Conservation (phyloP, 2,113 vertebrate species). For the rabbit (Oryctolagus cuniculus) region DNA sequence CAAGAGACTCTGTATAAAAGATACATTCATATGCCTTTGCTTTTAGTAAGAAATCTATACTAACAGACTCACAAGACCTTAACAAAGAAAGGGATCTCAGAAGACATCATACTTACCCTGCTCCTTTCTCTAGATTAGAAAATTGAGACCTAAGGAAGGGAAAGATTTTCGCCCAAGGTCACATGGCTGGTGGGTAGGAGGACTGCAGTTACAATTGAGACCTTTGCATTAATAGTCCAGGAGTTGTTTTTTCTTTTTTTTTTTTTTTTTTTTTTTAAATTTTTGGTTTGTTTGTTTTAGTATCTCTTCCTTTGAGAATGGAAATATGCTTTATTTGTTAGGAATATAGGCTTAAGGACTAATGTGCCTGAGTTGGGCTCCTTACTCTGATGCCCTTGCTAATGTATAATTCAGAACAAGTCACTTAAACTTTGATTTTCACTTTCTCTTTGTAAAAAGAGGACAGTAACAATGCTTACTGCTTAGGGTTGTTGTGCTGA, state of each 20-base stretch:
- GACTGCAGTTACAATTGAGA: not conserved
- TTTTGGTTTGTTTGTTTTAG: not conserved
- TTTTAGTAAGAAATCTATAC: conserved; percentile 52
- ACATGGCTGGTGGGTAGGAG: not conserved
- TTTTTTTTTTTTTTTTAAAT: too few species aligned
- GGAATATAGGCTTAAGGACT: not conserved
- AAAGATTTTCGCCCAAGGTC: not conserved
- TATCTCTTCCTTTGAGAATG: not conserved
- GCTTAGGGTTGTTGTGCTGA: not conserved
- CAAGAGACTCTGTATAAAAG: conserved; percentile 60
- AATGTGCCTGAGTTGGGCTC: not conserved
- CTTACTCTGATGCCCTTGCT: not conserved
- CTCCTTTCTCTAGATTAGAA: conserved; percentile 43
- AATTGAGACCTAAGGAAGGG: not conserved
- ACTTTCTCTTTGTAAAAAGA: conserved; percentile 34
- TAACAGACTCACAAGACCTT: conserved; percentile 28
- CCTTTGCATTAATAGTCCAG: conserved; percentile 9
- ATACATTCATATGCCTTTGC: conserved; percentile 26
- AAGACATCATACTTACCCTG: conserved; percentile 28
- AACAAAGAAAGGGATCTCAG: conserved; percentile 29
- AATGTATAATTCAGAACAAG: conserved; percentile 12
- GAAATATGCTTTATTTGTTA: conserved; percentile 17
- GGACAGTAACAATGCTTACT: conserved; percentile 18
- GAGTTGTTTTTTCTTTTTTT: too few species aligned
- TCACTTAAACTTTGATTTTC: not conserved